Percentiles rank a stretch among this genome's conserved stretches.
Evolutionary conservation across 2,797 vertebrate genomes (phyloP).

Genomic region (Psittacula echo): DNA sequence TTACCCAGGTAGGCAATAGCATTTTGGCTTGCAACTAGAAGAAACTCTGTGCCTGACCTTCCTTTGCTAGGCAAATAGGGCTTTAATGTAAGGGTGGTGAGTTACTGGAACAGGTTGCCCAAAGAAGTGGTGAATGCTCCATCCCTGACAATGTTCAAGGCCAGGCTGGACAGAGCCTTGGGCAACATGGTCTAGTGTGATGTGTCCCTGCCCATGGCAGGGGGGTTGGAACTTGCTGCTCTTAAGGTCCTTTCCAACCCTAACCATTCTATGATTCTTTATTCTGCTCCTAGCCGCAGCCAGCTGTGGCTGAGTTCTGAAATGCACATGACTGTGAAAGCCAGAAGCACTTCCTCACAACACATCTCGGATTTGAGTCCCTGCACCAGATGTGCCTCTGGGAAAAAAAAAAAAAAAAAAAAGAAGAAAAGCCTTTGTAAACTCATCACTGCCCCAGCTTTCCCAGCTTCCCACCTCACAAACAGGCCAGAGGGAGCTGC

Average conservation of each 20-base stretch:
- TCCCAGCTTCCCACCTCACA: background rate
- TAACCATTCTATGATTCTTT: background rate
- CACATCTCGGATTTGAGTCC: background rate
- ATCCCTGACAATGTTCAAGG: background rate
- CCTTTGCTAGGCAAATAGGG: background rate
- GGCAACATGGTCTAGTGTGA: background rate
- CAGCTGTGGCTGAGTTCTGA: background rate
- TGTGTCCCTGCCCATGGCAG: background rate
- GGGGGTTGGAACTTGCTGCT: background rate
- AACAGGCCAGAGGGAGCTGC: background rate
- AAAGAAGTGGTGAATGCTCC: background rate
- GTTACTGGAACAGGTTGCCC: background rate
- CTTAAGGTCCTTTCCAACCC: background rate
- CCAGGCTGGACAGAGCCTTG: background rate
- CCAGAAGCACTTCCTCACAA: background rate
- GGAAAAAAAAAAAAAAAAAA: background rate
- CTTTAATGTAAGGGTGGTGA: background rate
- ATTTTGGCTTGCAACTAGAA: background rate
- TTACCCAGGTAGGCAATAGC: background rate
- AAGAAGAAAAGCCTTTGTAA: background rate
- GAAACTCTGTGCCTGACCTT: background rate
- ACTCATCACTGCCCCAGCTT: background rate
- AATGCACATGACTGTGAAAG: background rate
- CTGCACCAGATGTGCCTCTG: slow-evolving; percentile 13
- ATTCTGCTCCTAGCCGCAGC: background rate